phyloP scores from a whole-genome alignment of 2,113 vertebrate genomes.

The Stegastes partitus region DNA sequence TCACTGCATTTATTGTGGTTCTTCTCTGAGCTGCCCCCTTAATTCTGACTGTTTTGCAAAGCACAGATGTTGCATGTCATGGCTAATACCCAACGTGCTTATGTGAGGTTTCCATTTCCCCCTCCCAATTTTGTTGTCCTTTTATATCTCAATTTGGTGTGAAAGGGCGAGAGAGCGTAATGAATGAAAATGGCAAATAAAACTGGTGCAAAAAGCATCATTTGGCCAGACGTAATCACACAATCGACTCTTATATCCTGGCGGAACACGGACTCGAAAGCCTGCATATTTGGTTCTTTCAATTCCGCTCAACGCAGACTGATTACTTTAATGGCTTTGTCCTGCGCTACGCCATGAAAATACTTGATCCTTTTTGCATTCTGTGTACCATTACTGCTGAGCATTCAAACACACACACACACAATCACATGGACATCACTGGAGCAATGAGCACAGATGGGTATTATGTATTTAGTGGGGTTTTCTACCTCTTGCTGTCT shows the following conservation, averaged over 20 bases:
- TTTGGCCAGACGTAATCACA: constrained; percentile 58
- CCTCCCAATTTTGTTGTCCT: constrained; percentile 1
- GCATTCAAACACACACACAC: constrained; percentile 22
- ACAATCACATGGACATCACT: constrained; percentile 9
- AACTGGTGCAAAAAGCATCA: constrained; percentile 49
- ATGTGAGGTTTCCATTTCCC: not conserved
- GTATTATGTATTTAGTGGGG: constrained; percentile 51
- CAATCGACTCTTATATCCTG: constrained; percentile 52
- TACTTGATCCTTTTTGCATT: constrained; percentile 54
- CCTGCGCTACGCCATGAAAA: constrained; percentile 62
- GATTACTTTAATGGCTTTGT: constrained; percentile 70
- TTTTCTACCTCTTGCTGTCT: constrained; percentile 48
- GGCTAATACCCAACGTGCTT: not conserved
- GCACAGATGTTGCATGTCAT: not conserved
- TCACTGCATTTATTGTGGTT: not conserved
- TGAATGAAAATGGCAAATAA: constrained; percentile 49
- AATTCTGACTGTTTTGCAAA: not conserved
- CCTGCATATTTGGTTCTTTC: constrained; percentile 54
- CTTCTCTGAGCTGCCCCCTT: not conserved
- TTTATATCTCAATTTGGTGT: constrained; percentile 18
- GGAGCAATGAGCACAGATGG: constrained; percentile 58
- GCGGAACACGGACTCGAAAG: constrained; percentile 31
- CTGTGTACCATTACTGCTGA: constrained; percentile 17
- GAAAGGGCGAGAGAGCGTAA: constrained; percentile 22
- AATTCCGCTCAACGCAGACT: constrained; percentile 59